Evolutionary conservation across 2,888 invertebrate species (phyloP), one percentile per base, ranked within the genome.

Genomic region (Minunthozetes semirufus): DNA sequence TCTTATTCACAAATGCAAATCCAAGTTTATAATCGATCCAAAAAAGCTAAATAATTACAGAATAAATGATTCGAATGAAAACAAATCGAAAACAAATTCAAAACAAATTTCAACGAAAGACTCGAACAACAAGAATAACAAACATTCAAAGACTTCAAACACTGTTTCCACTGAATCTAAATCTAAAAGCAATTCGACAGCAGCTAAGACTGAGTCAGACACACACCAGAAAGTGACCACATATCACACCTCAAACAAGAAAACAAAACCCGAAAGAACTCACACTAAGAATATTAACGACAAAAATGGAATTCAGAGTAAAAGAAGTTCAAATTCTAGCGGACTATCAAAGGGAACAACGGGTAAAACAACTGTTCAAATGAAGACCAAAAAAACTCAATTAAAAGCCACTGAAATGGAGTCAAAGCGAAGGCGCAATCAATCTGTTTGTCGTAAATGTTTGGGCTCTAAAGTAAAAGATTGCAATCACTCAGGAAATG

Each of bases 11-110:
- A 61, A 61, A 29, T 61, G 61, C 29, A 61, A 13, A 61, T 25
- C 61, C 29, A 61, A 61, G 15, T 61, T 61, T 15, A 61, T 61
- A 25, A 61, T 61, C 27, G 61, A 61, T 29, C 61, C 61, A 13
- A 27, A 61, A 61, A 61, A 61, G 13, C 15, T 61, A 29, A 22
- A 8, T 61, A 27, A 61, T 9, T 25, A 61, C 15, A 2, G 17
- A 61, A 53, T 15, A 53, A 25, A 22, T 53, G 53, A 22, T 2
- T 27, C 29, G 22, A 61, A 17, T 5, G 22, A 5, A 61, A 61
- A 1, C 17, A 22, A 61, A 29, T 27, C 5, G 1, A 22, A 61
- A 61, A 27, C 11, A 1, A 22, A 61, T 6, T n/a, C 19, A 1
- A 22, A 61, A 13, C 17, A 19, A 8, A 27, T 61, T 17, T 29